phyloP scores from a whole-genome alignment of 2,113 vertebrate species.

The Cephalophus harveyi region DNA sequence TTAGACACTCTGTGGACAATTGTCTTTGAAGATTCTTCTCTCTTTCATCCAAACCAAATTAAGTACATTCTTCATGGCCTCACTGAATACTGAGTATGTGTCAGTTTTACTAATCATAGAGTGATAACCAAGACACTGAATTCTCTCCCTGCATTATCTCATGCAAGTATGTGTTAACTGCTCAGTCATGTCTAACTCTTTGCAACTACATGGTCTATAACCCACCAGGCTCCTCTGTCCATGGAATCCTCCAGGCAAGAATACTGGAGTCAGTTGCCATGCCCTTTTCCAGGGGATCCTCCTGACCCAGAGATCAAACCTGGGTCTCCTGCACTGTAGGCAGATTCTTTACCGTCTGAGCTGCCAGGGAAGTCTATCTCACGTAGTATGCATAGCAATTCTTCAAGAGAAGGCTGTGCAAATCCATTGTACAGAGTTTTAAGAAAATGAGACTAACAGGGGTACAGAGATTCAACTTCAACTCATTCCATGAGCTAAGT shows the following conservation, averaged over 20 bases:
- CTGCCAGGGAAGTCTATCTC: neutral
- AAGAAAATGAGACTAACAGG: neutral
- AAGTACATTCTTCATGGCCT: neutral
- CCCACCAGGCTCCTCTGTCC: neutral
- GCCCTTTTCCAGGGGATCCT: neutral
- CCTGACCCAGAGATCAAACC: neutral
- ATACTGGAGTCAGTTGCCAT: neutral
- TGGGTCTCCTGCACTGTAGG: neutral
- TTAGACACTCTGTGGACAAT: neutral
- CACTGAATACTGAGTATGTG: neutral
- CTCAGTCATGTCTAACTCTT: neutral
- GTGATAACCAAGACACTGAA: neutral
- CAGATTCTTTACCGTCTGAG: neutral
- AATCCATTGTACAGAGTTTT: neutral
- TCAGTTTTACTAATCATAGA: neutral
- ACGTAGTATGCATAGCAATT: neutral
- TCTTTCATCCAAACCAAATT: neutral
- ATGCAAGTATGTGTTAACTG: neutral
- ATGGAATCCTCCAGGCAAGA: neutral
- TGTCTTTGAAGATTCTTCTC: neutral
- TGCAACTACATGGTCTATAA: neutral
- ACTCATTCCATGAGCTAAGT: neutral
- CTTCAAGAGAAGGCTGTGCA: neutral
- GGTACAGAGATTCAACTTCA: neutral
- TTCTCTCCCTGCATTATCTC: neutral